Conservation (phyloP, 2,888 invertebrate species). For the Rhagonycha fulva region DNA sequence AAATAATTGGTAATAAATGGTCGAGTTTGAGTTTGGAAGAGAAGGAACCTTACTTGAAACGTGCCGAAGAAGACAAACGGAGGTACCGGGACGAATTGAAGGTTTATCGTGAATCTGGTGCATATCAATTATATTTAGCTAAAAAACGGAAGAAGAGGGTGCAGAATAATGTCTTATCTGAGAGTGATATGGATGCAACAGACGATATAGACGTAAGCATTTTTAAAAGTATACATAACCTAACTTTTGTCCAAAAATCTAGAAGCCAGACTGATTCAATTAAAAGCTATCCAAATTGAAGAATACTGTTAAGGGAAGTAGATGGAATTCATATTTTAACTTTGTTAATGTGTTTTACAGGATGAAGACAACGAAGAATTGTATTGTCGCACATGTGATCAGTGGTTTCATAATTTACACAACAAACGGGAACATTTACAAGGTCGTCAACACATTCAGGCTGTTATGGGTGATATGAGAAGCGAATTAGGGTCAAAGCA, state of each 20-base stretch:
- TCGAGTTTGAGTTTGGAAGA: slow-evolving; percentile 58
- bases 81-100: slow-evolving; percentile 61
- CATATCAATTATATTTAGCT: slow-evolving; percentile 59
- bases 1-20: slow-evolving; percentile 63
- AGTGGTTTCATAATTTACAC: slow-evolving; percentile 62
- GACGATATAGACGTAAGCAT: slow-evolving; percentile 59
- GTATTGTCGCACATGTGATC: slow-evolving; percentile 63
- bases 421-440: slow-evolving; percentile 64
- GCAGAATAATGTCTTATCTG: slow-evolving; percentile 50
- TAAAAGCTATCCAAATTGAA: too few relatives aligned
- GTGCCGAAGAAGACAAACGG: slow-evolving; percentile 62
- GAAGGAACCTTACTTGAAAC: slow-evolving; percentile 60
- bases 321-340: background rate
- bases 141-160: slow-evolving; percentile 56
- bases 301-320: too few relatives aligned
- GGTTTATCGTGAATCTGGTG: slow-evolving; percentile 60
- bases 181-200: slow-evolving; percentile 59
- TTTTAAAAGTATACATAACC: background rate
- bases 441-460: slow-evolving; percentile 60
- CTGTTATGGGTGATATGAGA: slow-evolving; percentile 52
- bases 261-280: background rate
- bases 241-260: background rate
- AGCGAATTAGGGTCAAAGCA: slow-evolving; percentile 47
- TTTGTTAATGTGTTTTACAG: slow-evolving; percentile 42
- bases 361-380: slow-evolving; percentile 62